These are phyloP conservation scores for Geopemphigus sp. DNA, from an alignment of 1,140 invertebrate genomes.

Conservation along the genomic window DNA sequence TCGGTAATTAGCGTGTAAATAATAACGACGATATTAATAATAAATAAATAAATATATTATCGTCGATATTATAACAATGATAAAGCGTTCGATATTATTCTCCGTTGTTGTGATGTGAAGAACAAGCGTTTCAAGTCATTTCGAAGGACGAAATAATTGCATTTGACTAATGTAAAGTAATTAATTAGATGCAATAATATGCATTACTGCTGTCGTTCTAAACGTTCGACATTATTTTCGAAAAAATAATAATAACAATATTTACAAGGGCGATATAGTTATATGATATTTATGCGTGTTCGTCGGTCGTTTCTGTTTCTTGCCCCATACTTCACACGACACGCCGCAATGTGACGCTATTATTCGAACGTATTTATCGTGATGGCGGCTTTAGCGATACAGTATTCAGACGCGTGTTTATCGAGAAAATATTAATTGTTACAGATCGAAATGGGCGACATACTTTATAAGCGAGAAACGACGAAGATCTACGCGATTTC, in stretches of 20 bases:
- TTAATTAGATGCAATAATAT: not conserved
- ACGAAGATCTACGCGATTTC: constrained; percentile 3
- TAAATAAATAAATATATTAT: too few relatives aligned
- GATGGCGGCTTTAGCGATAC: too few relatives aligned
- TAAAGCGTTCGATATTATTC: not conserved
- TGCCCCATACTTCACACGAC: too few relatives aligned
- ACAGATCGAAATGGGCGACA: not conserved
- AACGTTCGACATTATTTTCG: not conserved
- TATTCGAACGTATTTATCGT: too few relatives aligned
- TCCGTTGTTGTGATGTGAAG: not conserved
- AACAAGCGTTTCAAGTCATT: not conserved
- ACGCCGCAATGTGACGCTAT: too few relatives aligned
- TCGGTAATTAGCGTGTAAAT: too few relatives aligned
- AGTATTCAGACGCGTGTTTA: too few relatives aligned
- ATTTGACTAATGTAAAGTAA: not conserved
- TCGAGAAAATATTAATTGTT: too few relatives aligned
- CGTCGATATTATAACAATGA: too few relatives aligned
- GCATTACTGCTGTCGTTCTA: not conserved
- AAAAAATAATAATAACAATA: constrained; percentile 9
- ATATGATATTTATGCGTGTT: not conserved
- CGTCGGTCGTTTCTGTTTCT: too few relatives aligned
- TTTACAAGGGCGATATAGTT: not conserved
- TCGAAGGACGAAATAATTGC: constrained; percentile 23
- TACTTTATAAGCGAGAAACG: not conserved
- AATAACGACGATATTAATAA: too few relatives aligned